A percentile compares a stretch with the other conserved stretches of the same genome.
Conservation (phyloP, 2,888 invertebrate genomes). For the Cinara cedri region DNA sequence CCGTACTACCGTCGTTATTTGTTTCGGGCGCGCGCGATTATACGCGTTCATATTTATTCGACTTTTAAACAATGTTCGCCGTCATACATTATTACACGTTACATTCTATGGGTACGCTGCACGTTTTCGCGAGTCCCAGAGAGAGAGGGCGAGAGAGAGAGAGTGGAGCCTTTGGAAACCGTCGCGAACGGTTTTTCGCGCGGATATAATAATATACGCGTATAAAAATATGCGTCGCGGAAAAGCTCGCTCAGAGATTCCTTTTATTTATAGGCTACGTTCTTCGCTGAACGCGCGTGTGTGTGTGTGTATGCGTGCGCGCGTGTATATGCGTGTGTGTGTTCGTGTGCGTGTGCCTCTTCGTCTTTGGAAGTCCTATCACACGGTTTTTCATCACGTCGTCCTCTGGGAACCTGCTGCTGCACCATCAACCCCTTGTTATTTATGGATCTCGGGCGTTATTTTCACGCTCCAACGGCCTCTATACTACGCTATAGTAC, state of each 20-base stretch:
- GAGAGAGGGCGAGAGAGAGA: too few relatives aligned
- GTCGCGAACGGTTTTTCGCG: not conserved
- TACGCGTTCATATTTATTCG: too few relatives aligned
- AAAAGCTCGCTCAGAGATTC: conserved; percentile 45
- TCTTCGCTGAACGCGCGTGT: not conserved
- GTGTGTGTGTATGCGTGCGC: not conserved
- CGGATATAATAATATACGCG: not conserved
- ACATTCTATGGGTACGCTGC: too few relatives aligned
- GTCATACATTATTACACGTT: too few relatives aligned
- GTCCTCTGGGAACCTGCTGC: conserved; percentile 61
- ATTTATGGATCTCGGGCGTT: conserved; percentile 58
- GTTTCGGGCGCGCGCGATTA: too few relatives aligned
- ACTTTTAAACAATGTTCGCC: too few relatives aligned
- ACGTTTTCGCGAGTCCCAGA: too few relatives aligned
- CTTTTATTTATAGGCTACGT: conserved; percentile 43
- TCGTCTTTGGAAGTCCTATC: conserved; percentile 61
- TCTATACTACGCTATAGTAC: not conserved
- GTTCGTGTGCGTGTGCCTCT: not conserved
- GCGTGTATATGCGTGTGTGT: not conserved
- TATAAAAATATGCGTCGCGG: conserved; percentile 30
- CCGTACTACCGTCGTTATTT: too few relatives aligned
- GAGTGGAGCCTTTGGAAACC: too few relatives aligned
- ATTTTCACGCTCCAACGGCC: conserved; percentile 54
- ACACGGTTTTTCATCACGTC: conserved; percentile 63
- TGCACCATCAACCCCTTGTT: conserved; percentile 59